These are phyloP conservation scores for Heterotis niloticus DNA, from an alignment of 2,113 vertebrate species.

Conservation along the genomic window DNA sequence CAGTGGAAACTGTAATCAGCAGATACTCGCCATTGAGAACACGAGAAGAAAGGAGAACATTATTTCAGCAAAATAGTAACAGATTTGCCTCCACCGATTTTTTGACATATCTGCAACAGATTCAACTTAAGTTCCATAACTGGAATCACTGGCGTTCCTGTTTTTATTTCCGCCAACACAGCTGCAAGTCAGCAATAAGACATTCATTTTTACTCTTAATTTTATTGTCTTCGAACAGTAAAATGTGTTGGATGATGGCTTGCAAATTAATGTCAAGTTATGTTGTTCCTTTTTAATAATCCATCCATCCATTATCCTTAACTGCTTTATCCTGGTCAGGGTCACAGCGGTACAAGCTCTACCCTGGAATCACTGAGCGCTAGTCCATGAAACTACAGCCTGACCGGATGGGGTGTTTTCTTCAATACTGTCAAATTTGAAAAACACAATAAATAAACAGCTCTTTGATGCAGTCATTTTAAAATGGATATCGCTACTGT, in stretches of 20 bases:
- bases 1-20: slow-evolving; percentile 46
- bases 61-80: slow-evolving; percentile 51
- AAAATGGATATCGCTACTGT: too few species aligned
- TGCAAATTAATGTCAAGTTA: too few species aligned
- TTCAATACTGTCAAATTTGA: neutral
- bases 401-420: neutral
- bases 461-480: neutral
- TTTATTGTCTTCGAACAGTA: too few species aligned
- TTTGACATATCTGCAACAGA: slow-evolving; percentile 65
- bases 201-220: too few species aligned
- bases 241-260: too few species aligned
- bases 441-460: neutral
- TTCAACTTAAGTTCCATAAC: slow-evolving; percentile 48
- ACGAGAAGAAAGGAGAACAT: slow-evolving; percentile 53
- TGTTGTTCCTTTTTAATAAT: too few species aligned
- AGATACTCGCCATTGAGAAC: slow-evolving; percentile 44
- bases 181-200: too few species aligned
- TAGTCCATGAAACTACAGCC: too few species aligned
- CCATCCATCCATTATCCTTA: too few species aligned
- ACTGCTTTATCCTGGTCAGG: neutral
- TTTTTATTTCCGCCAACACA: slow-evolving; percentile 27
- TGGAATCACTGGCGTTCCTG: slow-evolving; percentile 37
- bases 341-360: neutral
- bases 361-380: neutral
- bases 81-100: slow-evolving; percentile 37